These are phyloP conservation scores for Yponomeuta plumbellus DNA, from an alignment of 2,888 invertebrate genomes.

Conservation along the genomic window DNA sequence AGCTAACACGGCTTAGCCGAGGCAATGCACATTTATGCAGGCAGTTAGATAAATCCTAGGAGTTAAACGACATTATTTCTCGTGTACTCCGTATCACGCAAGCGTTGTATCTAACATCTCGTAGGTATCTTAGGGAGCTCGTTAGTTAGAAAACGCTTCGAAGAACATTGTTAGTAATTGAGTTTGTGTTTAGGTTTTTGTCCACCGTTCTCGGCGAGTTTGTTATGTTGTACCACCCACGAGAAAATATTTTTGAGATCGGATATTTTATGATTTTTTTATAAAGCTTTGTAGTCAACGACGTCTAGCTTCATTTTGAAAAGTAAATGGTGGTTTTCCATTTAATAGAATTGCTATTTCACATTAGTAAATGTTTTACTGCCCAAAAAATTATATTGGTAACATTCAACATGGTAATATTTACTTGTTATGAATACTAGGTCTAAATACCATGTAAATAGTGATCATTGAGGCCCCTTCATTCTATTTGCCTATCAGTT, in stretches of 20 bases:
- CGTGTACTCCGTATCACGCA: slow-evolving; percentile 31
- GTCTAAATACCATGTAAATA: slow-evolving; percentile 5
- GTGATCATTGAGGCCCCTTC: slow-evolving; percentile 10
- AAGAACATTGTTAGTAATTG: not conserved
- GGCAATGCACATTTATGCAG: slow-evolving; percentile 44
- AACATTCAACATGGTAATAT: not conserved
- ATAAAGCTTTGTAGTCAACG: not conserved
- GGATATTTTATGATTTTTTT: not conserved
- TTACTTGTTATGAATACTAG: not conserved
- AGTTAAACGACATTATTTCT: slow-evolving; percentile 34
- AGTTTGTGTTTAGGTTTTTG: not conserved
- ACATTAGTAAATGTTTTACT: not conserved
- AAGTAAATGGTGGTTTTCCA: not conserved
- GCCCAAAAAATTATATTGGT: not conserved
- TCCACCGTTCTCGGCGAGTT: not conserved
- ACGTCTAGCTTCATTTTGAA: not conserved
- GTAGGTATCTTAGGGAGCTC: not conserved
- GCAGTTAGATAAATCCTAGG: slow-evolving; percentile 54
- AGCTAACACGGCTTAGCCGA: slow-evolving; percentile 14
- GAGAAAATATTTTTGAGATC: not conserved
- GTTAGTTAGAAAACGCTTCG: not conserved
- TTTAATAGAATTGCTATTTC: not conserved
- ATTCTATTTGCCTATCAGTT: slow-evolving; percentile 26
- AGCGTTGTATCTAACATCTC: slow-evolving; percentile 4
- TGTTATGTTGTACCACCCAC: not conserved